Base-by-base conservation (phyloP, 2,113 vertebrate genomes). In the Callorhinus ursinus region DNA sequence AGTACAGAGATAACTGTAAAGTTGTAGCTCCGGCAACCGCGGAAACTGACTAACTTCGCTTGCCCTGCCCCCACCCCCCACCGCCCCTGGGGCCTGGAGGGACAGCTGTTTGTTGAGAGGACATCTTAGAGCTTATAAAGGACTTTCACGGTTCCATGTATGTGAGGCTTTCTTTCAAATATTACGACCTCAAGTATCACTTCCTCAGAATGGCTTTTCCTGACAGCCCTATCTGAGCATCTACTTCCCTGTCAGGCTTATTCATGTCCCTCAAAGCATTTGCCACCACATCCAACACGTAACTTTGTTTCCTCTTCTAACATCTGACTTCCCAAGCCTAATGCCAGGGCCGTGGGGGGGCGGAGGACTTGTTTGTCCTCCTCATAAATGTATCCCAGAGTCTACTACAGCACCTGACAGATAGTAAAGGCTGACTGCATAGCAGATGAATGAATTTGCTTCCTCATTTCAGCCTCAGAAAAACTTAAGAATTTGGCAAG, bases 161-260 rank as follows among this genome's bases (percentile, higher is more conserved):
- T 1, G 0, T 14, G 28, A 49, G 39, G 26, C 13, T 80, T 93
- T 77, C 46, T 85, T 89, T 91, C 67, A 82, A 49, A 72, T 10
- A 55, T 24, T 11, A 55, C 72, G 89, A 42, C 42, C 33, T 76
- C 84, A 31, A 49, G 16, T 71, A 51, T 39, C 59, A 84, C n/a
- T 33, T 83, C 22, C 77, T 77, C 81, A 85, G 69, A 96, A 46
- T 83, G 72, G 46, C 6, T 57, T 90, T 88, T 72, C 79, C 94
- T 46, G 9, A 55, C 11, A 51, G 42, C 4, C 18, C 31, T 67
- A 4, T 15, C 53, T 83, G 36, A 33, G 80, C 3, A 46, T 39
- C 5, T 8, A 51, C 14, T 57, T 79, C 28, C 26, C 65, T 61
- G 49, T 21, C 31, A 8, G 24, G 63, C 51, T 33, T 57, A 46